Base-by-base conservation (phyloP, 2,113 vertebrate genomes). In the Tachysurus fulvidraco region DNA sequence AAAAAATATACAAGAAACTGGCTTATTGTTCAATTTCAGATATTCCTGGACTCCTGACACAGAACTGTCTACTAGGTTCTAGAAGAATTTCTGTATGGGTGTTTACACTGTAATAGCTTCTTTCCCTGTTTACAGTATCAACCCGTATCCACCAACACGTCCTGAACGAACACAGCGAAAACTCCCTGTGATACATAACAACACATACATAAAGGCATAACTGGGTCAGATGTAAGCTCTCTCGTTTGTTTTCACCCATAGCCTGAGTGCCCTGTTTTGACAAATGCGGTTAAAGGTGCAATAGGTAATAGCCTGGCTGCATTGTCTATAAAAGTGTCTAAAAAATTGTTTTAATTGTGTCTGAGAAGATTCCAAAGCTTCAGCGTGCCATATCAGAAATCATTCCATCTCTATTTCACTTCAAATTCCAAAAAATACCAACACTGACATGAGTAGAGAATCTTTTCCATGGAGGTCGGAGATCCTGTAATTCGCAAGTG, bases 41-140 rank as follows among this genome's bases (percentile, higher is more conserved):
- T 54, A 23, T 62, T n/a, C 17, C 36, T 23, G 57, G 57, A 62
- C 8, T 55, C 41, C 55, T 23, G 30, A 65, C 57, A 44, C 25
- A 78, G 83, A 60, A 19, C 46, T 50, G 8, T 9, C 5, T 25
- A 12, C 14, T 67, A 23, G 36, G 55, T 41, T 80, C 5, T 16
- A 64, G 78, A n/a, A 23, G 46, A 79, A 65, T 16, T 81, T 44
- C 52, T 46, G 25, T 81, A 36, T 62, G 17, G 64, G 12, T 59
- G 76, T 81, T 71, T 50, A n/a, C 41, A 46, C n/a, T 21, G 41
- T 25, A 65, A 19, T n/a, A 55, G 1, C 78, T 60, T 79, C 67
- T 52, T 59, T 73, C 54, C 78, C 65, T 86, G 67, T 86, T 86
- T 86, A 82, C 62, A 74, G 65, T 76, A 74, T 28, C 16, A n/a